Base-by-base conservation (phyloP, 2,888 invertebrate species). In the Lamellibrachia columna region DNA sequence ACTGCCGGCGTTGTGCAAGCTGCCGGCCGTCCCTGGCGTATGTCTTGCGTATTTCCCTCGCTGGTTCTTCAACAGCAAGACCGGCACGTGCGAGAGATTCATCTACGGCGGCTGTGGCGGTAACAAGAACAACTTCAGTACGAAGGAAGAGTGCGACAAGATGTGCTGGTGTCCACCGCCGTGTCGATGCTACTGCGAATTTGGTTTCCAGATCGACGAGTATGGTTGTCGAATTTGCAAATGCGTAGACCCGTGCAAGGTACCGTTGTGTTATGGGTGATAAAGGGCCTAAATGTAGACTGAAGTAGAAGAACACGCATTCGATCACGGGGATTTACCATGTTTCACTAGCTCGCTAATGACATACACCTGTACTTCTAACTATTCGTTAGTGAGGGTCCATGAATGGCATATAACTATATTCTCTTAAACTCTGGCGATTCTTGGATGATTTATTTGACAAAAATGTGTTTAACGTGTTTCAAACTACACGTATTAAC, bases 41-140 rank as follows among this genome's bases (percentile, higher is more conserved):
- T 75, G 75, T 15, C 75, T 75, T 75, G 75, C 75, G 15, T 75
- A 75, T 15, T 75, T 75, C 75, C 75, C 75, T 6, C 75, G 75
- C 22, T 75, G 75, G 75, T 75, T 75, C 75, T 75, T 75, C 75
- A 75, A 75, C 75, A 75, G 75, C 75, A 75, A 75, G 15, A 75
- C 75, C 22, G 75, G 75, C 15, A 75, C 15, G 22, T 75, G 75
- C 22, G 75, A 75, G 75, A 75, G 22, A 22, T 75, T 75, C 15
- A 75, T 75, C 15, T 75, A 75, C 75, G 75, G 75, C 75, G 75
- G 75, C 6, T 75, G 75, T 15, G 75, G 75, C 11, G 75, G 15
- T 75, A 75, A 75, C 75, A 75, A 75, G 75, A 75, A 75, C 75
- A 75, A 75, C 75, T 75, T 75, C 75, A 15, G 6, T 15, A 75